These are phyloP conservation scores for Silvanus unidentatus DNA, from an alignment of 2,888 invertebrate species.

Conservation along the genomic window DNA sequence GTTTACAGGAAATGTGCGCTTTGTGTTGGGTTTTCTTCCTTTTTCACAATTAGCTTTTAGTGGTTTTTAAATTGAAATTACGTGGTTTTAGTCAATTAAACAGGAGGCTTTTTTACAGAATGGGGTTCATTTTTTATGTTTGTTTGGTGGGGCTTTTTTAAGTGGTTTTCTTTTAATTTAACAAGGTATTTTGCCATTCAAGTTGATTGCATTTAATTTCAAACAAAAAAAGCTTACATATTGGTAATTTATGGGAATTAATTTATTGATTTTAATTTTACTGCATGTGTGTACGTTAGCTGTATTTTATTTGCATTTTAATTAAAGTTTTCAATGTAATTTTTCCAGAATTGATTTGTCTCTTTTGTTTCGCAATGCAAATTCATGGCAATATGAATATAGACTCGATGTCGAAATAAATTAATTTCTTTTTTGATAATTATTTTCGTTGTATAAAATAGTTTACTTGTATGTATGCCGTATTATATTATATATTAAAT, in stretches of 20 bases:
- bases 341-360: too few species aligned
- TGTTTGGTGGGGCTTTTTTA: conserved; percentile 8
- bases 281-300: too few species aligned
- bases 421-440: neutral
- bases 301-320: too few species aligned
- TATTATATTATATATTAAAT: neutral
- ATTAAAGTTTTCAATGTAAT: too few species aligned
- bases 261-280: too few species aligned
- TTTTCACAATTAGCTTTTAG: conserved; percentile 28
- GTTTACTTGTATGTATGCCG: conserved; percentile 1
- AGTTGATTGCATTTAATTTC: neutral
- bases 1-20: too few species aligned
- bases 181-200: neutral
- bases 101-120: conserved; percentile 16
- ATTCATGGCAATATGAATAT: too few species aligned
- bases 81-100: conserved; percentile 31
- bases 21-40: neutral
- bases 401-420: neutral
- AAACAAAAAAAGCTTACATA: too few species aligned
- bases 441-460: neutral
- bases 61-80: conserved; percentile 34
- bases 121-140: conserved; percentile 16
- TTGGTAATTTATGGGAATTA: too few species aligned
- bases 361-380: too few species aligned
- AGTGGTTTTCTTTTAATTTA: neutral